These are phyloP conservation scores for Dyspetes luteomarginatus DNA, from an alignment of 2,888 invertebrate species.

Conservation along the genomic window DNA sequence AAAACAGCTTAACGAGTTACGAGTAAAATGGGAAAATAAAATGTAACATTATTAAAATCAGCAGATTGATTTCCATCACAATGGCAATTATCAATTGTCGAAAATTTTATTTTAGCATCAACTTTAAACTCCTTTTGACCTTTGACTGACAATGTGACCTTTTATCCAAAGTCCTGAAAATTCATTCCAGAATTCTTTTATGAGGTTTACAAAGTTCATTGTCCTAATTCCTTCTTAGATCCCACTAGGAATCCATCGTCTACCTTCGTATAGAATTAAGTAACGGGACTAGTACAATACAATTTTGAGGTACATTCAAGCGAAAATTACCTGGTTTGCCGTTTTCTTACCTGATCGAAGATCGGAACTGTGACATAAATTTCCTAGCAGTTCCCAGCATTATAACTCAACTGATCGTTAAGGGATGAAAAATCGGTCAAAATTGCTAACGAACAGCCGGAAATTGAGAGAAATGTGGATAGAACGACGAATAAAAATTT, in stretches of 20 bases:
- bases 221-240: slow-evolving; percentile 5
- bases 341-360: slow-evolving; percentile 11
- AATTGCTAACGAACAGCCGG: no score
- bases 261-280: slow-evolving; percentile 18
- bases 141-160: no score
- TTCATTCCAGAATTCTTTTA: slow-evolving; percentile 35
- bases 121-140: no score
- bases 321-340: slow-evolving; percentile 16
- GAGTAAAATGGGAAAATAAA: no score
- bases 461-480: no score
- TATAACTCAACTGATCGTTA: slow-evolving; percentile 4
- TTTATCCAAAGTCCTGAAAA: background rate
- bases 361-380: slow-evolving; percentile 32
- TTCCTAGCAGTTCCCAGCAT: background rate
- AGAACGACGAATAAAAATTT: no score
- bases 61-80: no score
- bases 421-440: background rate
- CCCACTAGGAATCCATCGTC: slow-evolving; percentile 18
- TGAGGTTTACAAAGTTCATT: slow-evolving; percentile 7
- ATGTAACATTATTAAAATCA: no score
- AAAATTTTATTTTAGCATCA: no score
- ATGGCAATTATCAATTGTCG: no score
- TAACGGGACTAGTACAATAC: slow-evolving; percentile 26
- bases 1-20: no score
- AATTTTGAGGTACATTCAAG: slow-evolving; percentile 2